Conservation (phyloP, 2,888 invertebrate species). For the Amphipoea lucens region DNA sequence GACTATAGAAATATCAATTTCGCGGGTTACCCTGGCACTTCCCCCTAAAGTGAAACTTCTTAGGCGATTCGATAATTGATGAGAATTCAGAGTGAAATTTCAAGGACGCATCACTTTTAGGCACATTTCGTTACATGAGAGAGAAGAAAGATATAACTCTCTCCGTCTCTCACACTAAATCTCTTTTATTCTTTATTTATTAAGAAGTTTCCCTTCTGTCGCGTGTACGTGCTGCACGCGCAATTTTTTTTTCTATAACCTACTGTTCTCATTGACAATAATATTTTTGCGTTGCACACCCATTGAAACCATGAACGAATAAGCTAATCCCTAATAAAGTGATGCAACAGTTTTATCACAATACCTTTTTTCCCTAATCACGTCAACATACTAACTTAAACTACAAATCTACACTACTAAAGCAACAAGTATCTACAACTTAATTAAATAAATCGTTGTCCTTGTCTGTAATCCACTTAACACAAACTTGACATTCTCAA, state of each 20-base stretch:
- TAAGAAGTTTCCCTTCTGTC: not conserved
- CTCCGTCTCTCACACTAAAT: not conserved
- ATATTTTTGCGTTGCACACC: not conserved
- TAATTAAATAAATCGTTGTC: conserved; percentile 3
- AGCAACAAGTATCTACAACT: not conserved
- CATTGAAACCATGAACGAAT: not conserved
- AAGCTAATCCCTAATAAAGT: not conserved
- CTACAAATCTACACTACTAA: not conserved
- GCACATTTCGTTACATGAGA: too few relatives aligned
- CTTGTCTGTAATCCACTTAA: conserved; percentile 5
- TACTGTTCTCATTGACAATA: not conserved
- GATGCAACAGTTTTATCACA: not conserved
- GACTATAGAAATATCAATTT: too few relatives aligned
- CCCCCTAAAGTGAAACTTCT: too few relatives aligned
- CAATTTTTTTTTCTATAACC: not conserved
- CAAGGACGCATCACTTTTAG: not conserved
- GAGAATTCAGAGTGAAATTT: not conserved
- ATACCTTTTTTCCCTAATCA: not conserved
- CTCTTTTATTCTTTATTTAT: not conserved
- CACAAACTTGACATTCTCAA: not conserved
- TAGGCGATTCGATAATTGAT: not conserved
- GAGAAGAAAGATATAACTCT: not conserved
- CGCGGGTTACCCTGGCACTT: too few relatives aligned
- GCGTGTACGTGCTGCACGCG: too few relatives aligned
- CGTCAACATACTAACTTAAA: not conserved